Evolutionary conservation across 1,140 invertebrate species (phyloP), one percentile per base, ranked within the genome.

Genomic region (Orussus abietinus): DNA sequence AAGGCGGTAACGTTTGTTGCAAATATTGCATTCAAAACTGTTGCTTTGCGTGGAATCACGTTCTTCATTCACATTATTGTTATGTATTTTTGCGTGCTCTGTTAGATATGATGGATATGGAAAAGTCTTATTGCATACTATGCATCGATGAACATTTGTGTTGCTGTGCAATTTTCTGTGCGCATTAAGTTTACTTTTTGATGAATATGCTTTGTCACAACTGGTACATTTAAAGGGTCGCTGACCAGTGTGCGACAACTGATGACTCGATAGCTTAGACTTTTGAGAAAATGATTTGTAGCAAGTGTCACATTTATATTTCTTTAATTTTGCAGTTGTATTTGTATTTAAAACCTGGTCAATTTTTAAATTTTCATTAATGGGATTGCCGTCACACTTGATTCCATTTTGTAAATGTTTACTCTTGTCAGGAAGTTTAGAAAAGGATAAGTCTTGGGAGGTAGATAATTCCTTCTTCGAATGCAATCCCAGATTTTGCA

Each of bases 111-210:
- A 74, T 0, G 68, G 69, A 51, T 71, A 73, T 0, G 67, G 36
- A 48, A 74, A 75, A 37, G 57, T 55, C 45, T 74, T 74, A 5
- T 71, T 54, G 34, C 72, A 75, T 5, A 74, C 45, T n/a, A 50
- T 58, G 29, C 74, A 75, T 2, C 53, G 51, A 42, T 72, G 59
- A 18, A 72, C 45, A 15, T 74, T 72, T 3, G 47, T 66, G 33
- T 55, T 53, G 0, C 68, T 67, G 30, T 75, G 72, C 5, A 74
- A 41, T 36, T 65, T 58, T 21, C 53, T 43, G 14, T 76, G 73
- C 29, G 67, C 71, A 38, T 57, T 69, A 21, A 69, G 56, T 50
- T 69, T 75, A 50, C 57, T 72, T 37, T 62, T 67, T 3, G 66
- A 71, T 25, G 59, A 64, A 44, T 69, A 73, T 13, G 44, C 58